Percentiles rank a stretch among this genome's conserved stretches.
phyloP scores from a whole-genome alignment of 2,797 vertebrate species.

The Manis crassicaudata region DNA sequence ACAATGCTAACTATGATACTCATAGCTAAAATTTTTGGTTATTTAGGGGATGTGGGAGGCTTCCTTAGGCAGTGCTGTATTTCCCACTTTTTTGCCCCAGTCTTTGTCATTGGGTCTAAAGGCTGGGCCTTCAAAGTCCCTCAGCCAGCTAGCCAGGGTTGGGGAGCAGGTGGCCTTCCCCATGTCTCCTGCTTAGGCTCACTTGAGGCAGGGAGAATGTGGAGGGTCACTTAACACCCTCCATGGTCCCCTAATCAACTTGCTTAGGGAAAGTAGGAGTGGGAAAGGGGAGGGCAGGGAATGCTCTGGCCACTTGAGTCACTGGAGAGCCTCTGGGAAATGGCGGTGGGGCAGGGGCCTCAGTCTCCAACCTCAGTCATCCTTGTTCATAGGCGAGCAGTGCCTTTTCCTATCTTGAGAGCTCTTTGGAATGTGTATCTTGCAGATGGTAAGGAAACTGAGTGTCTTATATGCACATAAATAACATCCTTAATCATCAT shows the following conservation, averaged over 20 bases:
- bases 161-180: background rate
- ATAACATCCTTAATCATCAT: constrained; percentile 40
- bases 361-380: background rate
- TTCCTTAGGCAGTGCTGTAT: background rate
- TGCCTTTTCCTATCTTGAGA: background rate
- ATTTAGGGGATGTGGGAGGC: background rate
- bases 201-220: too few relatives aligned
- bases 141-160: background rate
- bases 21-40: background rate
- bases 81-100: background rate
- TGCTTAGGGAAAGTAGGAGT: background rate
- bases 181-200: background rate
- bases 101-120: background rate
- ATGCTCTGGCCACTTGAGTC: background rate
- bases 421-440: background rate
- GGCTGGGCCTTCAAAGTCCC: background rate
- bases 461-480: background rate
- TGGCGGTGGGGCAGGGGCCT: fast-evolving
- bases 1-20: background rate
- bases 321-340: background rate
- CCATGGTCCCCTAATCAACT: background rate
- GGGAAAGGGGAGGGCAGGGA: background rate
- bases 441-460: background rate
- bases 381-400: background rate
- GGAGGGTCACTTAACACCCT: background rate